Base-by-base conservation (phyloP, 1,140 invertebrate species). In the Physella acuta region DNA sequence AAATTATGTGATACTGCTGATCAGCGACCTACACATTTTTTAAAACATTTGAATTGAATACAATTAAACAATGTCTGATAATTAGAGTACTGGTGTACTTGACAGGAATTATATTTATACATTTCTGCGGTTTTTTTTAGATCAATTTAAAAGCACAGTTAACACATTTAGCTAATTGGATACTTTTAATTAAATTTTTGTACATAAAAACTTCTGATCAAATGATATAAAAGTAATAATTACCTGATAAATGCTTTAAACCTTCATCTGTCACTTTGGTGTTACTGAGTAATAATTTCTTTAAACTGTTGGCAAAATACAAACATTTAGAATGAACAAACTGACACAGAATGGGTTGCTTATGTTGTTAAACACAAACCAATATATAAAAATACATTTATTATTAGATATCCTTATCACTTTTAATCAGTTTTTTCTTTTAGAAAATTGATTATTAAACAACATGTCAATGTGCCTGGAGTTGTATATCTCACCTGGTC, bases 221-320 rank as follows among this genome's bases (percentile, higher is more conserved):
- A 55, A 24, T 55, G 28, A 55, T 24, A 24, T 24, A 14, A 55
- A 5, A 55, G 8, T 14, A 20, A 24, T 11, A 60, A 24, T n/a
- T 60, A 68, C 66, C 72, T 51, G 72, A 33, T 16, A 79, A 44
- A 60, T 60, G 66, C 36, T 58, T 30, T 62, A 79, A 70, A 17
- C 76, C 78, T 56, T 55, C 71, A 71, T 78, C 76, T 39, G 78
- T 71, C 14, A 79, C 30, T 63, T 74, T 78, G 4, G 78, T 79
- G 56, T 79, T 79, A 20, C 71, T 73, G 5, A 79, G 65, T 16
- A 76, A 44, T 16, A 78, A 59, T 39, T 68, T 65, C 55, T 68
- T 74, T 28, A 78, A 67, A 44, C 77, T 78, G 72, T 33, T 71
- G 73, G 34, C 30, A 75, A 17, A 65, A 52, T 5, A 53, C 24